A percentile compares a stretch with the other conserved stretches of the same genome.
Conservation (phyloP, 2,113 vertebrate genomes). For the Poicephalus gulielmi region DNA sequence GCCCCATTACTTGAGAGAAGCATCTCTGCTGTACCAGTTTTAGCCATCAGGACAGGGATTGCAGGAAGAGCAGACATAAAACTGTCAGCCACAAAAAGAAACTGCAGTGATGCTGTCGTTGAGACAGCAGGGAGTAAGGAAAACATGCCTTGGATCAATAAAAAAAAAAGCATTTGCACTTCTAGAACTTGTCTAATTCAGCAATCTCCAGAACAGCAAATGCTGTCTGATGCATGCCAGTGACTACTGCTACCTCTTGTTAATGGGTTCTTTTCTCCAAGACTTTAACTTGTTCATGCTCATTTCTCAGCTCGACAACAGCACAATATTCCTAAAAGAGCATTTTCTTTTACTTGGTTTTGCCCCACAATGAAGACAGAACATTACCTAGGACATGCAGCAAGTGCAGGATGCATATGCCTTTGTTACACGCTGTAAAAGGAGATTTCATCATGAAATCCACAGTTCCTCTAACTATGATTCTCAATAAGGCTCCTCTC, state of each 20-base stretch:
- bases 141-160: not conserved
- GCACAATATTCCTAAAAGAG: not conserved
- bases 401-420: rapidly evolving
- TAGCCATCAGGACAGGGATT: rapidly evolving
- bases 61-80: not conserved
- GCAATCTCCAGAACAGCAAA: not conserved
- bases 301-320: not conserved
- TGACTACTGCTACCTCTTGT: not conserved
- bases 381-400: too few species aligned
- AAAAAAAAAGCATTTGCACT: not conserved
- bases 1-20: not conserved
- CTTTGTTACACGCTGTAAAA: rapidly evolving
- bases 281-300: not conserved
- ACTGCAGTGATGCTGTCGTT: rapidly evolving
- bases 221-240: not conserved
- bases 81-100: not conserved
- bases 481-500: not conserved
- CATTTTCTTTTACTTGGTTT: not conserved
- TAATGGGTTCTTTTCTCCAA: not conserved
- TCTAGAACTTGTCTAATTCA: not conserved
- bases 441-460: not conserved
- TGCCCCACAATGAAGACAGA: rapidly evolving
- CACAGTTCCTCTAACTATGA: rapidly evolving
- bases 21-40: not conserved
- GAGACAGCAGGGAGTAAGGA: not conserved